Evolutionary conservation across 2,797 vertebrate species (phyloP).

Genomic region (Sebastes goodei): DNA sequence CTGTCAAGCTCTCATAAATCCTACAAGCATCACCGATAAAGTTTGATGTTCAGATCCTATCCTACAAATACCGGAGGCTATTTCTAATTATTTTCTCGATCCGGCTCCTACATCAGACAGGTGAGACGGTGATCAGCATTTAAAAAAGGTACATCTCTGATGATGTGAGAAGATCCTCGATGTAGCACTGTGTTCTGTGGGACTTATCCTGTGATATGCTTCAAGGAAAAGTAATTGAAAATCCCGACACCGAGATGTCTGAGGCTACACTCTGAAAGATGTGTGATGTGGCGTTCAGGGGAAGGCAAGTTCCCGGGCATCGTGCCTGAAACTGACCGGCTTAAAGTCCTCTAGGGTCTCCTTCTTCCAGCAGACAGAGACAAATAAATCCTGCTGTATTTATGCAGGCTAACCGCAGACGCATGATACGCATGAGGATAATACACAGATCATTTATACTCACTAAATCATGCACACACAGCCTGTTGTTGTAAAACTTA

Average conservation of each 20-base stretch:
- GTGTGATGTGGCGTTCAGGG: conserved; percentile 4
- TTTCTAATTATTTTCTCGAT: background rate
- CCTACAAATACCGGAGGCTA: background rate
- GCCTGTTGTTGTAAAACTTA: background rate
- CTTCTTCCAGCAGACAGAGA: conserved; percentile 12
- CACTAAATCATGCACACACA: conserved; percentile 9
- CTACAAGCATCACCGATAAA: background rate
- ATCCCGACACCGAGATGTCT: conserved; percentile 3
- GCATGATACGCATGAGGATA: conserved; percentile 24
- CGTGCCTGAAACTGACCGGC: background rate
- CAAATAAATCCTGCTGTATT: conserved; percentile 29
- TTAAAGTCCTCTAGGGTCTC: conserved; percentile 10
- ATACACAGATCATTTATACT: conserved; percentile 32
- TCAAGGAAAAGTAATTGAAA: conserved; percentile 18
- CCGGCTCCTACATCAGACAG: background rate
- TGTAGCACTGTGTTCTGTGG: background rate
- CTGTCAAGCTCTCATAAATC: background rate
- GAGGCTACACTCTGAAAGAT: background rate
- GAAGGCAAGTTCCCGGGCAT: background rate
- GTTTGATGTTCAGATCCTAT: background rate
- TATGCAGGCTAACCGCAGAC: conserved; percentile 3
- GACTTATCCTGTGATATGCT: background rate
- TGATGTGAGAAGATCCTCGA: background rate
- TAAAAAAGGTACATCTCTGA: background rate
- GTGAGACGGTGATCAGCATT: background rate